Base-by-base conservation (phyloP, 2,797 vertebrate genomes). In the Hafferia zeledoni region DNA sequence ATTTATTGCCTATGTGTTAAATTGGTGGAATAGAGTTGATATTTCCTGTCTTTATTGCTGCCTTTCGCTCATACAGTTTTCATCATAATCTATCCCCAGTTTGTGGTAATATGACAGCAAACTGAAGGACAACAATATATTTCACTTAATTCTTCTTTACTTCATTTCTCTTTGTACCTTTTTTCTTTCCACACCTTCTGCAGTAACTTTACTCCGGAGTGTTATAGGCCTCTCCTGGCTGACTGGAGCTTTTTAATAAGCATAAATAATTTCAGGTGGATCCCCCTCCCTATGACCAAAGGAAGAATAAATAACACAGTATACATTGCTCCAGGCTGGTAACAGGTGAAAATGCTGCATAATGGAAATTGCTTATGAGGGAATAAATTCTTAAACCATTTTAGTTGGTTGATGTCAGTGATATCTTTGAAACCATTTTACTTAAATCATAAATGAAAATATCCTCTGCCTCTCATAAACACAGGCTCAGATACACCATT, bases 381-480 rank as follows among this genome's bases (percentile, higher is more conserved):
- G 33, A 94, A 90, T 88, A 83, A 80, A 85, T 92, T 87, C 24
- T 75, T 30, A 71, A 50, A 39, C 17, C 12, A 24, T 83, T 95
- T 91, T 65, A 80, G 33, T 4, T 67, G 11, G 41, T 64, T 39
- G 43, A 69, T 60, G 30, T 16, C 80, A 52, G 37, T 47, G 28
- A 53, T 56, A 68, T 31, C 41, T 80, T 85, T 59, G 52, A 94
- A 89, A 85, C 6, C 14, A 72, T 88, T 75, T 94, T 69, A 46
- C 41, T 90, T 49, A 83, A 69, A 74, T 52, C 37, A 67, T 52
- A 56, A 84, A 90, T 74, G 17, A 30, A 87, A 83, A 87, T 55
- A 79, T 17, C 10, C 16, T 87, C 17, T 5, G 5, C 33, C 31
- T 65, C 39, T 82, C 55, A 52, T 28, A 92, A 63, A 35, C 23